Percentiles rank a stretch among this genome's conserved stretches.
phyloP scores from a whole-genome alignment of 2,113 vertebrate species.

The Otus sunia region DNA sequence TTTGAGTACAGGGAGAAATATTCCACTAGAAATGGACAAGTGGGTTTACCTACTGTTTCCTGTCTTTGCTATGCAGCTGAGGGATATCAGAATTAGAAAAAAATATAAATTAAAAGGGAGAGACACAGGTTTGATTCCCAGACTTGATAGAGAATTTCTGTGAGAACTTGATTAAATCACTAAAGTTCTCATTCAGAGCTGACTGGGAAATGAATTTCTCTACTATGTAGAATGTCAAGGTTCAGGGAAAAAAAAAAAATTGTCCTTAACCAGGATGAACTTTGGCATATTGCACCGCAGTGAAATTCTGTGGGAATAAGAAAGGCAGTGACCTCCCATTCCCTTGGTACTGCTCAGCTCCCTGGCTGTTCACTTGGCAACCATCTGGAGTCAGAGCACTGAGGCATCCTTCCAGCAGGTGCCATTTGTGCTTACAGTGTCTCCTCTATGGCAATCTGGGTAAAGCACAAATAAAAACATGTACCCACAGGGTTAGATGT shows the following conservation, averaged over 20 bases:
- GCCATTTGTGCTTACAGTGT: background rate
- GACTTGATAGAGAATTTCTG: slow-evolving; percentile 10
- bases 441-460: background rate
- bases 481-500: background rate
- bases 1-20: background rate
- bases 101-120: background rate
- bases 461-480: background rate
- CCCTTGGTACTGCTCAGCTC: slow-evolving; percentile 12
- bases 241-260: slow-evolving; percentile 7
- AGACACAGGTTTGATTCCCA: slow-evolving; percentile 4
- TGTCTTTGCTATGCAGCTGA: background rate
- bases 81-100: background rate
- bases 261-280: slow-evolving; percentile 35
- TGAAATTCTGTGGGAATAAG: slow-evolving; percentile 56
- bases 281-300: slow-evolving; percentile 35
- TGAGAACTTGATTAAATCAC: slow-evolving; percentile 3
- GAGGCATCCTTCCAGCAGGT: slow-evolving; percentile 52
- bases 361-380: background rate
- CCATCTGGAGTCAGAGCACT: background rate
- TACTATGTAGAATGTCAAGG: slow-evolving; percentile 44
- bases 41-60: background rate
- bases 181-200: slow-evolving; percentile 1
- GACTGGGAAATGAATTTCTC: slow-evolving; percentile 16
- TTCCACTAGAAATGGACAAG: background rate
- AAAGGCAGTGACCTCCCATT: slow-evolving; percentile 32